A percentile compares a stretch with the other conserved stretches of the same genome.
Conservation (phyloP, 2,113 vertebrate genomes). For the Oxyruncus cristatus region DNA sequence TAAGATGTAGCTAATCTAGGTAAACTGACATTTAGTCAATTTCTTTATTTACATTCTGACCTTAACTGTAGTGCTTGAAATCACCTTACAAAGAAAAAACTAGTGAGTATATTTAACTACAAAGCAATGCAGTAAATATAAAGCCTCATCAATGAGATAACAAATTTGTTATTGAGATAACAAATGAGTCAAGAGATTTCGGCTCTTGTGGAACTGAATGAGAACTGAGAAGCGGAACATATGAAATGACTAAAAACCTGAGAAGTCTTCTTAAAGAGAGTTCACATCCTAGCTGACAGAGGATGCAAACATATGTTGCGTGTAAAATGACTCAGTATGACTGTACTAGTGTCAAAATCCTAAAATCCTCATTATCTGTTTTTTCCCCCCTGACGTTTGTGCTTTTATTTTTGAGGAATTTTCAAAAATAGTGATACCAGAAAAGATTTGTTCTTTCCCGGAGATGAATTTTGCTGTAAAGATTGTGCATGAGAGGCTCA, state of each 20-base stretch:
- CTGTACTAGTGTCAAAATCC: not conserved
- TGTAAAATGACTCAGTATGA: not conserved
- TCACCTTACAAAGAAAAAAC: not conserved
- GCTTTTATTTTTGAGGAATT: not conserved
- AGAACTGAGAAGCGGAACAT: not conserved
- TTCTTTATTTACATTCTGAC: conserved; percentile 29
- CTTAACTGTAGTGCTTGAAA: not conserved
- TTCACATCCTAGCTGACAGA: not conserved
- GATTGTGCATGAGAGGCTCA: not conserved
- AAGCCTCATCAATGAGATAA: not conserved
- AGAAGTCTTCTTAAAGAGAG: not conserved
- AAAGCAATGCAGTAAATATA: not conserved
- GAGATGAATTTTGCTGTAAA: not conserved
- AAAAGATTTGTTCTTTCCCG: not conserved
- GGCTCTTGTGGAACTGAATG: not conserved
- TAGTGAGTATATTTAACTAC: not conserved
- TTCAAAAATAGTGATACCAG: not conserved
- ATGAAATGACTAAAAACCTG: not conserved
- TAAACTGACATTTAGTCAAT: conserved; percentile 40
- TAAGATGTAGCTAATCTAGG: not conserved
- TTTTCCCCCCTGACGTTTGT: not conserved
- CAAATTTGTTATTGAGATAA: not conserved
- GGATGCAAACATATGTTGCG: not conserved
- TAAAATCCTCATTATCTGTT: not conserved
- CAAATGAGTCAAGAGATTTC: not conserved